These are phyloP conservation scores for Labeo catla DNA, from an alignment of 2,113 vertebrate genomes.

Conservation along the genomic window DNA sequence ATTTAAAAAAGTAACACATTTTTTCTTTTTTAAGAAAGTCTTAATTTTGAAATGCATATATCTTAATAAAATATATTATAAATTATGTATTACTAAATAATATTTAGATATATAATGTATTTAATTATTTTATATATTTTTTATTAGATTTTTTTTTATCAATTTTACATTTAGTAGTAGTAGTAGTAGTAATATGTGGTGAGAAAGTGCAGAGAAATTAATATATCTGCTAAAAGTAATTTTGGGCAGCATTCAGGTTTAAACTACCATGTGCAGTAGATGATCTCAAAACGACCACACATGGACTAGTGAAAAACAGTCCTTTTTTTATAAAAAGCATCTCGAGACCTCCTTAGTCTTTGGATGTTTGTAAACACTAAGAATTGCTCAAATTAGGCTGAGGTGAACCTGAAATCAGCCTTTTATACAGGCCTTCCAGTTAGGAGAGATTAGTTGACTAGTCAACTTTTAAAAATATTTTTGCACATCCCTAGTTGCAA, in stretches of 20 bases:
- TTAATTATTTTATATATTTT: too few species aligned
- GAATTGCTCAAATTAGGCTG: neutral
- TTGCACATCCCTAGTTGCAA: neutral
- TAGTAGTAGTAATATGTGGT: too few species aligned
- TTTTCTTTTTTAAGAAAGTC: too few species aligned
- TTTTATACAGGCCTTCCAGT: neutral
- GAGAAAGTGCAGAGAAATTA: too few species aligned
- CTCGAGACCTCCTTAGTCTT: neutral
- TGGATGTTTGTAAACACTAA: neutral
- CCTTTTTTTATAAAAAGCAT: neutral
- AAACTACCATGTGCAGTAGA: neutral
- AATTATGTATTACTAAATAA: too few species aligned
- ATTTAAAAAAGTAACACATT: too few species aligned
- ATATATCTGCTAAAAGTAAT: neutral
- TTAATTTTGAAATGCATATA: too few species aligned
- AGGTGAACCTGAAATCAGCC: neutral
- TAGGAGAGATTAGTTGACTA: neutral
- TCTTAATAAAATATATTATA: too few species aligned
- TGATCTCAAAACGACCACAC: neutral
- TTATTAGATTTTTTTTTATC: too few species aligned
- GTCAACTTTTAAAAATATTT: slow-evolving; percentile 12
- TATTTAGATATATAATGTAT: too few species aligned
- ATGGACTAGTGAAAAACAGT: neutral
- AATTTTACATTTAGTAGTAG: too few species aligned
- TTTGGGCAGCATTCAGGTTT: neutral